These are phyloP conservation scores for Tethya wilhelma DNA, from an alignment of 37 sponge, comb jelly and placozoan genomes.

Conservation along the genomic window DNA sequence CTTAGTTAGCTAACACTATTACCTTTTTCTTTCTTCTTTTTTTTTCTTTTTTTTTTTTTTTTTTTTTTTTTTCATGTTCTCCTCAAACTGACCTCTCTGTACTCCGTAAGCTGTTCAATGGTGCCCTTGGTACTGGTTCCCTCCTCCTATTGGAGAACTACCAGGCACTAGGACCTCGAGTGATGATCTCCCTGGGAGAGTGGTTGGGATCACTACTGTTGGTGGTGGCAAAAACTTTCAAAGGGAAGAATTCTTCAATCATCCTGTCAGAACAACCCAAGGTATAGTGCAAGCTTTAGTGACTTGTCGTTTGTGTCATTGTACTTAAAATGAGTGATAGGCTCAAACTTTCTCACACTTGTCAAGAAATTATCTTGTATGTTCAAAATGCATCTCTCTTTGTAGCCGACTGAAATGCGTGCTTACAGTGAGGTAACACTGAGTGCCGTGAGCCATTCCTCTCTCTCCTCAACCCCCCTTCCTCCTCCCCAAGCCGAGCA, in stretches of 20 bases:
- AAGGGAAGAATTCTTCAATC: neutral
- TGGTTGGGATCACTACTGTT: conserved; percentile 4
- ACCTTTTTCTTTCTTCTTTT: neutral
- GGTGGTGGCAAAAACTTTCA: conserved; percentile 6
- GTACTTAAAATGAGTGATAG: too few relatives aligned
- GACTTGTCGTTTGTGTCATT: too few relatives aligned
- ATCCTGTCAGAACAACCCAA: neutral
- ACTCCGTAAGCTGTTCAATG: conserved; percentile 27
- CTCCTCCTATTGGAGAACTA: conserved; percentile 23
- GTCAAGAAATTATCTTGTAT: too few relatives aligned
- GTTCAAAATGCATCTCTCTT: too few relatives aligned
- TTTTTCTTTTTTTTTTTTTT: neutral
- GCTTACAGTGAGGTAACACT: too few relatives aligned
- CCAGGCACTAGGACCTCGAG: neutral
- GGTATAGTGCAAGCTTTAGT: too few relatives aligned
- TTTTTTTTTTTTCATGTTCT: conserved; percentile 27
- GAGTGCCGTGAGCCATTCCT: too few relatives aligned
- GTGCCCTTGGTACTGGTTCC: conserved; percentile 37
- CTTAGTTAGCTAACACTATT: neutral
- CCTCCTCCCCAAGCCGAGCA: too few relatives aligned
- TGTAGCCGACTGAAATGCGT: too few relatives aligned
- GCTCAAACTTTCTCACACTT: too few relatives aligned
- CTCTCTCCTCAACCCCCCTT: too few relatives aligned
- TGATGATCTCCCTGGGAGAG: conserved; percentile 19
- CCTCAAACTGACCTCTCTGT: neutral